phyloP scores from a whole-genome alignment of 2,113 vertebrate genomes.

The Erythrolamprus reginae region DNA sequence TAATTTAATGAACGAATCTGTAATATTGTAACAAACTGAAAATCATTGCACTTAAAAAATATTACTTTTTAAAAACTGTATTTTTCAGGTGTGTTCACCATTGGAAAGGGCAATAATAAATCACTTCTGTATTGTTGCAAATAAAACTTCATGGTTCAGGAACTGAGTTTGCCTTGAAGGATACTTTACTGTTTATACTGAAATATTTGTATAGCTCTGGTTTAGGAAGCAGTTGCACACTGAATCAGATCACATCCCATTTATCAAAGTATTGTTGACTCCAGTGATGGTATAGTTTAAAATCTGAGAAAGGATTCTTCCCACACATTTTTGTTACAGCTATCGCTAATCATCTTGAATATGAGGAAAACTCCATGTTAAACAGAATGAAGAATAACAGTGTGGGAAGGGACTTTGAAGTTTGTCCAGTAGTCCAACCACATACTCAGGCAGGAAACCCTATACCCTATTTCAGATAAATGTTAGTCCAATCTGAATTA shows the following conservation, averaged over 20 bases:
- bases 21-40: not conserved
- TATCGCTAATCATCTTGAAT: too few relatives aligned
- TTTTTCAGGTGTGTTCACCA: not conserved
- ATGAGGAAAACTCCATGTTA: too few relatives aligned
- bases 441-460: too few relatives aligned
- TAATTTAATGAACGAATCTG: not conserved
- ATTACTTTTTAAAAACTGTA: too few relatives aligned
- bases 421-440: too few relatives aligned
- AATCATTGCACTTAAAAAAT: not conserved
- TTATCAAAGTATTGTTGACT: not conserved
- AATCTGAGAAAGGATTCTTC: not conserved
- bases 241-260: not conserved
- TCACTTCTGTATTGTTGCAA: not conserved
- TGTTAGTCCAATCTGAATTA: too few relatives aligned
- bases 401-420: too few relatives aligned
- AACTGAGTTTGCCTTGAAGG: not conserved
- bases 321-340: too few relatives aligned
- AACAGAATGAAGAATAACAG: too few relatives aligned
- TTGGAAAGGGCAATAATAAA: not conserved
- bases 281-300: not conserved
- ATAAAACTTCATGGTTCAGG: not conserved
- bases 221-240: not conserved
- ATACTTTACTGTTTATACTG: not conserved
- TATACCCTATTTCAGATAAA: too few relatives aligned
- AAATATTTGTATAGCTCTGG: not conserved